Evolutionary conservation across 2,113 vertebrate genomes (phyloP).

Genomic region (Protomyctophum bolini): DNA sequence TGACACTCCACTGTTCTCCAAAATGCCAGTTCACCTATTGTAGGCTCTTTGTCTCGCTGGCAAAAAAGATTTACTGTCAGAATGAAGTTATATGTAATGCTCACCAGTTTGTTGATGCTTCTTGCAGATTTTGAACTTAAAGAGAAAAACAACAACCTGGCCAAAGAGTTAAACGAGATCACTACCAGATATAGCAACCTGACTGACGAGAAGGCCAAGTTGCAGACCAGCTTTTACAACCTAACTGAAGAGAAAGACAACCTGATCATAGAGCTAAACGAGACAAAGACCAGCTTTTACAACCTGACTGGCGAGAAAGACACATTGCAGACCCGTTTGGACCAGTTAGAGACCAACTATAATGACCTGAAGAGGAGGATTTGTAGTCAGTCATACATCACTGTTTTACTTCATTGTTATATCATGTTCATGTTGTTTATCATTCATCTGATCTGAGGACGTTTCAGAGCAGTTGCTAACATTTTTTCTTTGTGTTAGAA

Average conservation of each 20-base stretch:
- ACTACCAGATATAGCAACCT: not conserved
- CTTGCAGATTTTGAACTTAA: not conserved
- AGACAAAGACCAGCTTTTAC: too few species aligned
- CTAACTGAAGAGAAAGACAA: not conserved
- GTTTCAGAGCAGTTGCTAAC: too few species aligned
- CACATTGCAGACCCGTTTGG: not conserved
- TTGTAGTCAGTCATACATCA: not conserved
- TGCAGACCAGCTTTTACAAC: not conserved
- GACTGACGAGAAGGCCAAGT: not conserved
- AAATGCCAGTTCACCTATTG: too few species aligned
- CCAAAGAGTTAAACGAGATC: not conserved
- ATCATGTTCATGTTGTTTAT: not conserved
- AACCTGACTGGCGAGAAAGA: too few species aligned
- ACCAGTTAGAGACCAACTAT: too few species aligned
- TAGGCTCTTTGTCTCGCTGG: too few species aligned
- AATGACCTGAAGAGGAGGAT: not conserved
- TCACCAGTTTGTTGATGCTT: too few species aligned
- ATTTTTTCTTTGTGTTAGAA: not conserved
- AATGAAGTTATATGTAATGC: too few species aligned
- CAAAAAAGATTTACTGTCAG: too few species aligned
- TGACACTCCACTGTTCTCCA: too few species aligned
- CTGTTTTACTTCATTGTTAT: not conserved
- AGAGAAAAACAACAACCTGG: not conserved
- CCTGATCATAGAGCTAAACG: too few species aligned
- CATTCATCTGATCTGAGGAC: not conserved